These are phyloP conservation scores for Podotricha telesiphe DNA, from an alignment of 2,888 invertebrate genomes.

Conservation along the genomic window DNA sequence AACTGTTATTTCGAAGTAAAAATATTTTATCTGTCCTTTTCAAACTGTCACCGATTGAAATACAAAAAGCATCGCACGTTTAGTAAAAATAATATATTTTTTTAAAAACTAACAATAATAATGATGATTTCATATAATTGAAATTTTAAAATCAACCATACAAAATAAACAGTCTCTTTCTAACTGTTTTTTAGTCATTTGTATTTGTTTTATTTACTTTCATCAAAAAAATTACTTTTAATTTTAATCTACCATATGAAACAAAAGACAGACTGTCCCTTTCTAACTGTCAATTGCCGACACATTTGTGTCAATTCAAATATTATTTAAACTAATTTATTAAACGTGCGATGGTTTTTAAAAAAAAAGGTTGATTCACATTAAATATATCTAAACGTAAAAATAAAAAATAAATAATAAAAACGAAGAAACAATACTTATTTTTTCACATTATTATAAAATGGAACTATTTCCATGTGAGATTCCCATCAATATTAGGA, in stretches of 20 bases:
- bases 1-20: neutral
- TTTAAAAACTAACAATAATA: too few species aligned
- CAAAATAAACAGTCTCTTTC: too few species aligned
- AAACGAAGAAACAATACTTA: neutral
- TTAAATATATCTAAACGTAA: slow-evolving; percentile 1
- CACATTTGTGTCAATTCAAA: too few species aligned
- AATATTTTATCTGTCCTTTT: neutral
- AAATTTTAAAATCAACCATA: too few species aligned
- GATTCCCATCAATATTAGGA: slow-evolving; percentile 15
- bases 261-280: too few species aligned
- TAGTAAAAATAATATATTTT: neutral
- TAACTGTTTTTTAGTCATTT: too few species aligned
- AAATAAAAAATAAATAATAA: slow-evolving; percentile 11
- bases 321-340: neutral
- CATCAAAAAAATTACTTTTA: too few species aligned
- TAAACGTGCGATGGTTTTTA: slow-evolving; percentile 7
- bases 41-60: neutral
- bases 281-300: too few species aligned
- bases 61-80: neutral
- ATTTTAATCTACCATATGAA: too few species aligned
- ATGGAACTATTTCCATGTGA: neutral
- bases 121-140: too few species aligned
- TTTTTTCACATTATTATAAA: neutral
- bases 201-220: too few species aligned
- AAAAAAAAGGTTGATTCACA: neutral